These are phyloP conservation scores for Plemyria rubiginata DNA, from an alignment of 2,888 invertebrate genomes.

Conservation along the genomic window DNA sequence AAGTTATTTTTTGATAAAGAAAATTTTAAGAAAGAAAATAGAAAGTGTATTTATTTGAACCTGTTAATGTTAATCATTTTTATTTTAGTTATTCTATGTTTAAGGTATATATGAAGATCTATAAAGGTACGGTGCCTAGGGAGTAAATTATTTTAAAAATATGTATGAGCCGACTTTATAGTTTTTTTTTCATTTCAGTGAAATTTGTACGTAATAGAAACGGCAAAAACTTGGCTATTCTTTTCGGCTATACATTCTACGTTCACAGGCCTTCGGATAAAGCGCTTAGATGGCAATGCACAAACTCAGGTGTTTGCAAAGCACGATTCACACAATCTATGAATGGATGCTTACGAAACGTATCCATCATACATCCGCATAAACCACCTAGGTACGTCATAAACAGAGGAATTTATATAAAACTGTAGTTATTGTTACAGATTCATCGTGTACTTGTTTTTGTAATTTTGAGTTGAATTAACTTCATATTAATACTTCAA, in stretches of 20 bases:
- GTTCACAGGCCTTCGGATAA: constrained; percentile 23
- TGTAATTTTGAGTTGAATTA: too few relatives aligned
- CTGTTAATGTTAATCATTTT: too few relatives aligned
- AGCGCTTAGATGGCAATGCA: constrained; percentile 31
- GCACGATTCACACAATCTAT: constrained; percentile 22
- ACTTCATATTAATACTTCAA: too few relatives aligned
- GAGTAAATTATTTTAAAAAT: neutral
- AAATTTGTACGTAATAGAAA: constrained; percentile 29
- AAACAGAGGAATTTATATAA: constrained; percentile 14
- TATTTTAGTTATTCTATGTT: too few relatives aligned
- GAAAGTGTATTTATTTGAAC: too few relatives aligned
- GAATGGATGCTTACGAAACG: constrained; percentile 13
- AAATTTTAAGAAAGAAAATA: too few relatives aligned
- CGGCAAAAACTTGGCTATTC: constrained; percentile 41
- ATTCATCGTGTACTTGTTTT: too few relatives aligned
- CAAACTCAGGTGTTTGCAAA: constrained; percentile 17
- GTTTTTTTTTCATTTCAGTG: constrained; percentile 24
- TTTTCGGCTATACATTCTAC: constrained; percentile 39
- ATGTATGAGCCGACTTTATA: neutral
- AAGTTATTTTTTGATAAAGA: too few relatives aligned
- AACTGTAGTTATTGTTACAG: too few relatives aligned
- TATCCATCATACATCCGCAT: constrained; percentile 13
- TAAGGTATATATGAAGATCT: too few relatives aligned
- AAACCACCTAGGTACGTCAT: constrained; percentile 16
- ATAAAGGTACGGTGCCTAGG: too few relatives aligned